Evolutionary conservation across 2,888 invertebrate species (phyloP).

Genomic region (Cabera pusaria): DNA sequence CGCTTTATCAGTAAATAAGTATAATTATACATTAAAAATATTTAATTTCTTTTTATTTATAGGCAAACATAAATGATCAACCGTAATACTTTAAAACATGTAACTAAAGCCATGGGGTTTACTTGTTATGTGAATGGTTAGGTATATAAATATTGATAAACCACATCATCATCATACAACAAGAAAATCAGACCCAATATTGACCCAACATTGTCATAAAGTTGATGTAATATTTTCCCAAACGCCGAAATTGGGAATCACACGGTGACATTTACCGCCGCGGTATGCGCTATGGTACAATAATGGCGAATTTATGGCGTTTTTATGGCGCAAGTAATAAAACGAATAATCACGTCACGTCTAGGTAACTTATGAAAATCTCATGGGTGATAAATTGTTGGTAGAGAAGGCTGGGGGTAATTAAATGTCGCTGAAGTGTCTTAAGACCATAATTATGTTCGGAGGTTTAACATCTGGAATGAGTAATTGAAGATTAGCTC

Average conservation of each 20-base stretch:
- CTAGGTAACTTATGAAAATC: constrained; percentile 44
- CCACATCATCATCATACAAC: too few relatives aligned
- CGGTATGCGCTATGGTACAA: constrained; percentile 35
- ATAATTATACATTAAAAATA: too few relatives aligned
- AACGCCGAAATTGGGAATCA: constrained; percentile 21
- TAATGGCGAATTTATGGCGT: constrained; percentile 50
- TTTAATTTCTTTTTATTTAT: too few relatives aligned
- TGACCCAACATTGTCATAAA: constrained; percentile 4
- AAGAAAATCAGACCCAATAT: neutral
- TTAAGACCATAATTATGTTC: too few relatives aligned
- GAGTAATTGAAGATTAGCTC: too few relatives aligned
- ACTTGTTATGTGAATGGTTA: too few relatives aligned
- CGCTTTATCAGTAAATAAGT: too few relatives aligned
- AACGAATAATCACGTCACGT: constrained; percentile 48
- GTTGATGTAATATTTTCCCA: constrained; percentile 8
- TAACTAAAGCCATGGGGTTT: too few relatives aligned
- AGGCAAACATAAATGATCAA: too few relatives aligned
- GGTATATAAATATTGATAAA: too few relatives aligned
- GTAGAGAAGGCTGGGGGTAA: constrained; percentile 4
- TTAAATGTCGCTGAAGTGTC: constrained; percentile 11
- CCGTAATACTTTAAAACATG: too few relatives aligned
- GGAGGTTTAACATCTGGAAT: too few relatives aligned
- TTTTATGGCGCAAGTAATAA: constrained; percentile 60
- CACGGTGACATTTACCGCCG: constrained; percentile 39
- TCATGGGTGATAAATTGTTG: constrained; percentile 35